Evolutionary conservation across 2,797 vertebrate genomes (phyloP), one percentile per base, ranked within the genome.

Genomic region (Pseudopleuronectes americanus): DNA sequence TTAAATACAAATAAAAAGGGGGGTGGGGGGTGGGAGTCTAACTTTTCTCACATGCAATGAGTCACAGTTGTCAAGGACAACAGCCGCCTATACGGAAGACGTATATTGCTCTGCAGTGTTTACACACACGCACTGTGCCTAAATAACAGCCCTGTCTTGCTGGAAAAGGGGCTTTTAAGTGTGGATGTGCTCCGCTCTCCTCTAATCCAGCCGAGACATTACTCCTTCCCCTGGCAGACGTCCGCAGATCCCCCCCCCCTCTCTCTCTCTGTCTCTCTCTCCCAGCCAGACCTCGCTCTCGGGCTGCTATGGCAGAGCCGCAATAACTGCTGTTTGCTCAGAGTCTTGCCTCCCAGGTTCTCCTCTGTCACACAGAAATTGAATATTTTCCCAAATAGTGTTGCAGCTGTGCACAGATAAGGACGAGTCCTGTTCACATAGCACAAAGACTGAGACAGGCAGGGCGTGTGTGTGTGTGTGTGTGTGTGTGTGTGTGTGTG

Each of bases 141-240:
- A 93, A 94, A 94, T 93, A 92, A 93, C 92, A 92, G 90, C 89
- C 90, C 87, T 89, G 91, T 91, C 89, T 91, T 79, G 88, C 90
- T 91, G 88, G 89, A 93, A 93, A 91, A 81, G 71, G 86, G 87
- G 82, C 86, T 94, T 94, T 92, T 91, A 93, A 93, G 87, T 78
- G 86, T 92, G 90, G 85, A 93, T 85, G 93, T 91, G 88, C 90
- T 78, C 81, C 76, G 63, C 89, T 90, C 90, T 88, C 81, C 84
- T 93, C 86, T 94, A 94, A 94, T 92, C 94, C 93, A 92, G 90
- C 85, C 84, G 91, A 93, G 92, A 92, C 94, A 88, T 89, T 84
- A 84, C 91, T 93, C 74, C 90, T 87, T 93, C 90, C 92, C 91
- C 88, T 91, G 93, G 93, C 93, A 93, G 92, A 92, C 90, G 87